These are phyloP conservation scores for Phengaris alcon DNA, from an alignment of 2,888 invertebrate genomes.

Conservation along the genomic window DNA sequence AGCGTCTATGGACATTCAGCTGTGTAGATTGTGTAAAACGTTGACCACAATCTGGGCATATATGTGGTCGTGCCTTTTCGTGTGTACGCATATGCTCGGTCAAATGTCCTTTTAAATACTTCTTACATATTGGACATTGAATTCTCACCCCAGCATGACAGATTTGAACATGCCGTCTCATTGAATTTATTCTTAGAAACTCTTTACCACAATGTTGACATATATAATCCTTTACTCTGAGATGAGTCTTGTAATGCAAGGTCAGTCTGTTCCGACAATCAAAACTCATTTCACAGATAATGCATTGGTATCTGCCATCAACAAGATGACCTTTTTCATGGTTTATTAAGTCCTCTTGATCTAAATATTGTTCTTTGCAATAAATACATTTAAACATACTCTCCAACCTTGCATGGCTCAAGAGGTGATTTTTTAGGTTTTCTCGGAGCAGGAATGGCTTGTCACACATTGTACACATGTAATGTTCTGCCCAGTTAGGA, in stretches of 20 bases:
- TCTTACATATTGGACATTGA: conserved; percentile 89
- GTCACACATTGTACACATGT: conserved; percentile 85
- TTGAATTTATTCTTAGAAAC: conserved; percentile 85
- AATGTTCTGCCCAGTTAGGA: conserved; percentile 68
- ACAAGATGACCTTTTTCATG: conserved; percentile 87
- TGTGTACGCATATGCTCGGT: conserved; percentile 91
- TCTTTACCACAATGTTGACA: conserved; percentile 90
- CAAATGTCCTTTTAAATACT: conserved; percentile 88
- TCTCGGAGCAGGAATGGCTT: conserved; percentile 88
- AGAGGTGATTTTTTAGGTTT: conserved; percentile 84
- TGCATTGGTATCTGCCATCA: conserved; percentile 85
- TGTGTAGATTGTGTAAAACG: conserved; percentile 91
- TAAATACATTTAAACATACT: conserved; percentile 84
- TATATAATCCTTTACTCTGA: conserved; percentile 86
- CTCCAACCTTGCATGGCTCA: conserved; percentile 81
- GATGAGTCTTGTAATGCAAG: conserved; percentile 83
- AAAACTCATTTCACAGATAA: conserved; percentile 85
- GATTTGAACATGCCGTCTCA: conserved; percentile 87
- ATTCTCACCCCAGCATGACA: conserved; percentile 87
- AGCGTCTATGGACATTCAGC: conserved; percentile 88
- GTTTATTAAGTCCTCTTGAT: conserved; percentile 69
- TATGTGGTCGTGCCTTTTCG: conserved; percentile 86
- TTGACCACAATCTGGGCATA: conserved; percentile 88
- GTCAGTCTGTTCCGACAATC: conserved; percentile 82
- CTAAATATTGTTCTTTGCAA: conserved; percentile 59